phyloP scores from a whole-genome alignment of 2,113 vertebrate genomes.

The Poicephalus meyeri region DNA sequence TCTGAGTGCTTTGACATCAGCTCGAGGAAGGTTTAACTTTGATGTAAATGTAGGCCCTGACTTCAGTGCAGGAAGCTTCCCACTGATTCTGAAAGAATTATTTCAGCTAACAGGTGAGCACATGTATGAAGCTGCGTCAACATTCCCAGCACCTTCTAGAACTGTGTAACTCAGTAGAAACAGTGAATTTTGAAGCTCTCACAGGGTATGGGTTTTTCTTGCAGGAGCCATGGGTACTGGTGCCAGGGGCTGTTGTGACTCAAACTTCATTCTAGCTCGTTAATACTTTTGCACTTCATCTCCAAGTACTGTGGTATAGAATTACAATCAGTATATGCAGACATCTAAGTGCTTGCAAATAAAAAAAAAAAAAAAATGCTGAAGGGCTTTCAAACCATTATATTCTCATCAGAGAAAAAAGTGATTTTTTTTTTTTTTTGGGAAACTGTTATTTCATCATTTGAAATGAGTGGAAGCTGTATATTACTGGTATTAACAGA shows the following conservation, averaged over 20 bases:
- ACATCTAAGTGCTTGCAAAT: neutral
- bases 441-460: conserved; percentile 7
- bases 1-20: neutral
- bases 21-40: neutral
- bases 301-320: neutral
- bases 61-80: neutral
- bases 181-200: neutral
- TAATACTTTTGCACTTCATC: neutral
- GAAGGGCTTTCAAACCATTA: neutral
- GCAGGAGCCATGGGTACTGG: neutral
- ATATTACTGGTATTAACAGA: neutral
- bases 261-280: neutral
- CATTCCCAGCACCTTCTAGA: neutral
- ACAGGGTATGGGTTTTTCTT: neutral
- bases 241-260: neutral
- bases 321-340: neutral
- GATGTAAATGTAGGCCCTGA: neutral
- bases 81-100: neutral
- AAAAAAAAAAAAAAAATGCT: neutral
- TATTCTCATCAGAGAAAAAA: neutral
- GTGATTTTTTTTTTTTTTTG: neutral
- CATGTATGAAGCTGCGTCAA: neutral
- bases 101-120: accelerated
- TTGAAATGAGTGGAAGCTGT: neutral
- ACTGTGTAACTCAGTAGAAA: neutral